Evolutionary conservation across 92 coral and sea anemone genomes (phyloP).

Genomic region (Galaxea fascicularis): DNA sequence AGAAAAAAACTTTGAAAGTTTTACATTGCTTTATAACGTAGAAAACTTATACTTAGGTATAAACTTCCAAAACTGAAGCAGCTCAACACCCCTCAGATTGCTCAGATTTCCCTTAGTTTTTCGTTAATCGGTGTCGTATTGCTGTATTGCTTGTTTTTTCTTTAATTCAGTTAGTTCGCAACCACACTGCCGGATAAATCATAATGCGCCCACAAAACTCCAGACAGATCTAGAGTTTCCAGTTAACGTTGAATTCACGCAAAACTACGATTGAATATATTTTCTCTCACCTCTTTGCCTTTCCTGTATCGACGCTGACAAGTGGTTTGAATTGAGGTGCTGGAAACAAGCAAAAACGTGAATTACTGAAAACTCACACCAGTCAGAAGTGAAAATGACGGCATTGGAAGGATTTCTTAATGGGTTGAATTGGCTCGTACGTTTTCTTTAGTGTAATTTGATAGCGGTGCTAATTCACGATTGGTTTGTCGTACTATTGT

Average conservation of each 20-base stretch:
- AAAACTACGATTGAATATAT: not conserved
- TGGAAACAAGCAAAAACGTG: not conserved
- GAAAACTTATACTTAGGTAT: too few species aligned
- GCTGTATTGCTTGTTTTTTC: too few species aligned
- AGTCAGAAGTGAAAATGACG: not conserved
- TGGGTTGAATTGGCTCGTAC: not conserved
- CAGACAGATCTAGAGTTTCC: too few species aligned
- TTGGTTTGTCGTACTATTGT: conserved; percentile 18
- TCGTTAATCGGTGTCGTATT: too few species aligned
- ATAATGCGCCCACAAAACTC: too few species aligned
- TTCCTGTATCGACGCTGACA: not conserved
- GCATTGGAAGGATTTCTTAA: not conserved
- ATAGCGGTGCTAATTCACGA: not conserved
- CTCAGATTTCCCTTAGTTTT: too few species aligned
- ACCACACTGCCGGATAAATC: too few species aligned
- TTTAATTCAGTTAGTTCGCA: too few species aligned
- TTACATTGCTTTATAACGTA: too few species aligned
- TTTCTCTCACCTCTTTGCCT: not conserved
- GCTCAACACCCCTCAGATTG: too few species aligned
- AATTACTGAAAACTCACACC: not conserved
- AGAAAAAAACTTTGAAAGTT: too few species aligned
- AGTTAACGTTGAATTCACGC: not conserved
- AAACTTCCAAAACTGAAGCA: too few species aligned
- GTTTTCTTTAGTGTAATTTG: not conserved
- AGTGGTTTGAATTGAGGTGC: not conserved